These are phyloP conservation scores for Agelas oroides DNA, from an alignment of 37 sponge, comb jelly and placozoan species.

Conservation along the genomic window DNA sequence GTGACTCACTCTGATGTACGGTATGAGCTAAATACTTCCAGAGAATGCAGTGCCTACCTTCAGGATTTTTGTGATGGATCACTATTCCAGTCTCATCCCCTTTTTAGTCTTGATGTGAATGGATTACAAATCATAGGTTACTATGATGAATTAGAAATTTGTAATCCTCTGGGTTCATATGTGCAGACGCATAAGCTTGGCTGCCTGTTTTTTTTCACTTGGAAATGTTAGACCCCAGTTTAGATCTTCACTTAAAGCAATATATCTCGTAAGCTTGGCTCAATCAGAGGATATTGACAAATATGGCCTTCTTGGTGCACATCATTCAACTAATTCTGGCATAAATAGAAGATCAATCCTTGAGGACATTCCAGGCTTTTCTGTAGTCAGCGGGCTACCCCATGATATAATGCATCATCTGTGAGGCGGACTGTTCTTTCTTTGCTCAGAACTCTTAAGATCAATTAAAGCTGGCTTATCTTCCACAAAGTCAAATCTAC, in stretches of 20 bases:
- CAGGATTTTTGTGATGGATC: too few species aligned
- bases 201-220: constrained; percentile 15
- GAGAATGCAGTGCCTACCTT: too few species aligned
- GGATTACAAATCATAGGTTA: too few species aligned
- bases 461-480: not conserved
- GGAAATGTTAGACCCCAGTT: constrained; percentile 19
- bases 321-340: constrained; percentile 15
- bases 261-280: constrained; percentile 17
- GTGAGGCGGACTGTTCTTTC: not conserved
- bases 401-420: constrained; percentile 31
- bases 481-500: not conserved
- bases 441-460: not conserved
- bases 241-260: constrained; percentile 32
- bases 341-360: constrained; percentile 9
- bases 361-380: constrained; percentile 32
- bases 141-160: constrained; percentile 42
- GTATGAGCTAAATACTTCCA: too few species aligned
- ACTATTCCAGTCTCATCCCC: too few species aligned
- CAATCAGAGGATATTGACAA: constrained; percentile 22
- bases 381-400: constrained; percentile 18
- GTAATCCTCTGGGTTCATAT: constrained; percentile 27
- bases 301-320: too few species aligned
- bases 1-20: too few species aligned
- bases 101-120: too few species aligned
- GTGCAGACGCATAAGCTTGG: constrained; percentile 35